Evolutionary conservation across 2,888 invertebrate species (phyloP), one percentile per base, ranked within the genome.

Genomic region (Adineta ricciae): DNA sequence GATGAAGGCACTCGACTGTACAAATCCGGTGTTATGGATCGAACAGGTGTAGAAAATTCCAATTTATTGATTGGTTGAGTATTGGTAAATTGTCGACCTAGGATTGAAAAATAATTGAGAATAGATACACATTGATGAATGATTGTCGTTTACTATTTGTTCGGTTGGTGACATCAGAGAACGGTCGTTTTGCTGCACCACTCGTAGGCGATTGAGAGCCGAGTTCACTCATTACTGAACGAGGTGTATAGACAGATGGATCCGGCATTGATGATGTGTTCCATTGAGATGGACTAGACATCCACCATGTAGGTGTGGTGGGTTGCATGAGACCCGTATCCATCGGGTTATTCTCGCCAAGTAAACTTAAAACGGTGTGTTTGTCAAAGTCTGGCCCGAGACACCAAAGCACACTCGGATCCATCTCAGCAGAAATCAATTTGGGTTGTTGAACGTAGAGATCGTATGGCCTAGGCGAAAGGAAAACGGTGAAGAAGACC

Each of bases 251-350:
- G 32, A 64, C 19, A 64, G 64, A 32, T 32, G 64, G 27, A 16
- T 64, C 64, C 27, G 27, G 64, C 19, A 64, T 64, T 19, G 64
- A 27, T 64, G 64, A 64, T 4, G 19, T 14, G 32, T 64, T 64
- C 64, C 64, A 64, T 64, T 64, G 64, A 32, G 64, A 64, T 64
- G 64, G 64, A 64, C 64, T 64, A 16, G 64, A 64, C 64, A 64
- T 64, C 64, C 64, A 64, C 64, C 64, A 64, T 2, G 32, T 64
- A 32, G 64, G 64, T 32, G 64, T 64, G 32, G 64, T 64, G 64
- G 64, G 64, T 32, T 64, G 64, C 64, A 64, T 64, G 16, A 64
- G 32, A 16, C 16, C 32, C 2, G 64, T 27, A 36, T 64, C 64
- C 14, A 64, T 64, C 16, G 64, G 32, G 32, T 32, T 36, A 64